Conservation (phyloP, 2,888 invertebrate species). For the Atrina japonica region DNA sequence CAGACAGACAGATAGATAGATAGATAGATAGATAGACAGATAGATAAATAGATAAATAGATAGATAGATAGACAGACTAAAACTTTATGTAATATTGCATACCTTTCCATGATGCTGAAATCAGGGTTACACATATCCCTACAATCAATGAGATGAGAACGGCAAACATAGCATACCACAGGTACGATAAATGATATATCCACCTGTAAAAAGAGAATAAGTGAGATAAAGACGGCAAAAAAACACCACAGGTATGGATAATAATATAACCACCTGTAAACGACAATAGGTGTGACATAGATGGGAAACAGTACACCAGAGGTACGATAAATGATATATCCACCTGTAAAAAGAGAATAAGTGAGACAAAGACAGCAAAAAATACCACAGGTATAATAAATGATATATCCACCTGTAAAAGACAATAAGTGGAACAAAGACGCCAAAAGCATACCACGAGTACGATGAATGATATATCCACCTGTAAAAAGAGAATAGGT, state of each 20-base stretch:
- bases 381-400: no score
- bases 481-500: conserved; percentile 47
- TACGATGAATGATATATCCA: conserved; percentile 67
- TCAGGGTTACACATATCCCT: conserved; percentile 52
- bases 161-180: conserved; percentile 65
- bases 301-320: conserved; percentile 65
- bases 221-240: conserved; percentile 58
- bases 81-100: no score
- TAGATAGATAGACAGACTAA: no score
- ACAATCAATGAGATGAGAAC: conserved; percentile 55
- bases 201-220: conserved; percentile 54
- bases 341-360: conserved; percentile 54
- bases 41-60: no score
- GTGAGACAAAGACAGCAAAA: conserved; percentile 59
- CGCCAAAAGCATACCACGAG: conserved; percentile 62
- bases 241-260: no score
- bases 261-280: no score
- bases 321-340: conserved; percentile 65
- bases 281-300: no score
- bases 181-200: conserved; percentile 65
- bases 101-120: conserved; percentile 53
- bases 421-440: no score
- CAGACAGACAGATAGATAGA: no score
- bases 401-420: no score
- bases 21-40: no score